Conservation (phyloP, 2,888 invertebrate genomes). For the Rhingia rostrata region DNA sequence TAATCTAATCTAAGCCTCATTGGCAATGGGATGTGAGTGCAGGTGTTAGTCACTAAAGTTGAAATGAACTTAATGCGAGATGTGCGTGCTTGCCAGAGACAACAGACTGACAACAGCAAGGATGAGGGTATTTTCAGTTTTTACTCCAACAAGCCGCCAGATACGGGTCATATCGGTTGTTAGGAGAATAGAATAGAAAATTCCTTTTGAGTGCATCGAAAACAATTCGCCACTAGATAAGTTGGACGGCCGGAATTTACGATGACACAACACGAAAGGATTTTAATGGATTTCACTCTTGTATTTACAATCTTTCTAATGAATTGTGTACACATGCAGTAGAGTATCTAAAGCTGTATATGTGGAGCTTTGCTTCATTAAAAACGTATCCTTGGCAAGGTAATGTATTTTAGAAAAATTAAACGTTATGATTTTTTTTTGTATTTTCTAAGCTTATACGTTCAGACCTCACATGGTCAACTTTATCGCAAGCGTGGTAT, state of each 20-base stretch:
- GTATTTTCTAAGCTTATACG: no score
- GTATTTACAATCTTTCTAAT: background rate
- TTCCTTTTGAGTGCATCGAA: constrained; percentile 53
- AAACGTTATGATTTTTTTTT: no score
- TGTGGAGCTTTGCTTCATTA: no score
- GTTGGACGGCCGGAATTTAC: constrained; percentile 25
- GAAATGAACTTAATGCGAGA: constrained; percentile 27
- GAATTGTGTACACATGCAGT: background rate
- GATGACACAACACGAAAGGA: constrained; percentile 20
- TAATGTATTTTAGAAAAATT: no score
- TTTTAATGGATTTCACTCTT: constrained; percentile 25
- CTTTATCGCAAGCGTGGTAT: no score
- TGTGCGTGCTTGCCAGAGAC: constrained; percentile 35
- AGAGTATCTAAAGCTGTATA: no score
- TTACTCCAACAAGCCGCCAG: background rate
- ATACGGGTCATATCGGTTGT: constrained; percentile 46
- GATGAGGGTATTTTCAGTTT: constrained; percentile 32
- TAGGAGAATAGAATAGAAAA: constrained; percentile 50
- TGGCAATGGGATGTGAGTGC: background rate
- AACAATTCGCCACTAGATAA: constrained; percentile 23
- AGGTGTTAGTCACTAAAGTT: constrained; percentile 25
- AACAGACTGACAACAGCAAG: constrained; percentile 18
- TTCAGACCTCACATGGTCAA: no score
- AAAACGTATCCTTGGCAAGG: no score
- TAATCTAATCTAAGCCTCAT: constrained; percentile 4